phyloP scores from a whole-genome alignment of 2,888 invertebrate genomes.

The Tubulanus polymorphus region DNA sequence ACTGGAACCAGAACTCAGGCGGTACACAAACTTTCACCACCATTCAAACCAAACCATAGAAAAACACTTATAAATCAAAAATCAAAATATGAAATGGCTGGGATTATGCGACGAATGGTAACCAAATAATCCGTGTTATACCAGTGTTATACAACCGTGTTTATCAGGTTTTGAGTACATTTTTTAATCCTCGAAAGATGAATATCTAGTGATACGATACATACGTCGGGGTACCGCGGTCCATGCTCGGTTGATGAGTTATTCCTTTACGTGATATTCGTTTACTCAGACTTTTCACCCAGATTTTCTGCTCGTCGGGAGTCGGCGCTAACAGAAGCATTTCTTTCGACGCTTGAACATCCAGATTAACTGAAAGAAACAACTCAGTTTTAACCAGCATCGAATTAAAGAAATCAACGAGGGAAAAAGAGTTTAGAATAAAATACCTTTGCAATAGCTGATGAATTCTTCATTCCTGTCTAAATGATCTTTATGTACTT shows the following conservation, averaged over 20 bases:
- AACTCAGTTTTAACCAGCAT: neutral
- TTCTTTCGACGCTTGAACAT: constrained; percentile 90
- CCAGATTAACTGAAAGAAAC: constrained; percentile 70
- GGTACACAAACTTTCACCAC: too few relatives aligned
- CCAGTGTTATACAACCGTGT: too few relatives aligned
- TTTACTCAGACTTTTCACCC: constrained; percentile 86
- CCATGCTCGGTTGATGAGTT: constrained; percentile 15
- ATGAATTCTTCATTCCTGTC: constrained; percentile 78
- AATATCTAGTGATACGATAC: too few relatives aligned
- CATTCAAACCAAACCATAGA: too few relatives aligned
- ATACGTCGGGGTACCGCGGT: neutral
- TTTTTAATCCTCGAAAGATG: too few relatives aligned
- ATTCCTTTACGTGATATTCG: constrained; percentile 77
- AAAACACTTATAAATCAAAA: neutral
- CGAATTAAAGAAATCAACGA: neutral
- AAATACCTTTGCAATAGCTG: constrained; percentile 78
- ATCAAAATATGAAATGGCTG: neutral
- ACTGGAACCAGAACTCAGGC: too few relatives aligned
- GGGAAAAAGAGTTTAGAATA: neutral
- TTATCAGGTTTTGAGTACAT: too few relatives aligned
- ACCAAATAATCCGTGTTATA: too few relatives aligned
- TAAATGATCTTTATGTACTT: constrained; percentile 96
- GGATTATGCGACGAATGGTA: too few relatives aligned
- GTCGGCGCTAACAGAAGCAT: constrained; percentile 81
- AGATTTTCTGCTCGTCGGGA: constrained; percentile 83